These are phyloP conservation scores for Phalacrocorax brasilianus DNA, from an alignment of 2,113 vertebrate genomes.

Conservation along the genomic window DNA sequence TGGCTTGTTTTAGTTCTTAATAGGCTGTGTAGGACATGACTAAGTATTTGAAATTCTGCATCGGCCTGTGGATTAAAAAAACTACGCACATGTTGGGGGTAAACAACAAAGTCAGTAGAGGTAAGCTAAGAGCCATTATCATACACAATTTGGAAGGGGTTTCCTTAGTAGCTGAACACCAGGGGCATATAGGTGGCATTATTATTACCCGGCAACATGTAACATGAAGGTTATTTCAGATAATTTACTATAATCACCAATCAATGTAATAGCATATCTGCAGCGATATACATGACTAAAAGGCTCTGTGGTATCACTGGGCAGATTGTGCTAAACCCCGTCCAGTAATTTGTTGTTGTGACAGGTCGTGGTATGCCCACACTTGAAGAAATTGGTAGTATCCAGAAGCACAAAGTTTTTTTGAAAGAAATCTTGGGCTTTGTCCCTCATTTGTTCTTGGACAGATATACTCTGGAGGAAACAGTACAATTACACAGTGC, in stretches of 20 bases:
- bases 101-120: background rate
- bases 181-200: background rate
- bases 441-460: background rate
- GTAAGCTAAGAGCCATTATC: background rate
- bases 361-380: background rate
- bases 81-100: background rate
- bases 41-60: background rate
- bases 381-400: conserved; percentile 1
- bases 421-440: background rate
- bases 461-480: conserved; percentile 26
- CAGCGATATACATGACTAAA: background rate
- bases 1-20: background rate
- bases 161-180: background rate
- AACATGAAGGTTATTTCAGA: background rate
- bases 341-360: background rate
- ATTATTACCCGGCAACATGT: background rate
- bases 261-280: conserved; percentile 12
- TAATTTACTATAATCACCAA: background rate
- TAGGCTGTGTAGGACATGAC: background rate
- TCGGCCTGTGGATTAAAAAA: background rate
- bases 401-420: conserved; percentile 29
- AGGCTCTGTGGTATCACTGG: background rate
- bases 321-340: conserved; percentile 19
- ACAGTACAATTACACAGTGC: background rate
- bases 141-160: background rate